Conservation (phyloP, 1,140 invertebrate genomes). For the Drosophila oshimai region DNA sequence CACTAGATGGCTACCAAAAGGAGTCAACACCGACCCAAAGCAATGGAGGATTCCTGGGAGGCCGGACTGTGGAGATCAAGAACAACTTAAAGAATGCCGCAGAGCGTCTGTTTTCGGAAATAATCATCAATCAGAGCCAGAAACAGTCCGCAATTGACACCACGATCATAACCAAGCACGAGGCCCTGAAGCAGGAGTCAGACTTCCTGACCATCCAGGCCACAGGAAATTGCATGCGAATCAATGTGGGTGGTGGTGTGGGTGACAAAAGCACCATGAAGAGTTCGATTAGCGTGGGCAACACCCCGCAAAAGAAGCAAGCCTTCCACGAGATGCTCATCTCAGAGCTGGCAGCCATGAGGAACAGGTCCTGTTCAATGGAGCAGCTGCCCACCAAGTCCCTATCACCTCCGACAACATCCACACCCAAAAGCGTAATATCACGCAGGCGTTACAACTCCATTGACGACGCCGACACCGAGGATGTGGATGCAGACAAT, state of each 20-base stretch:
- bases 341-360: conserved; percentile 81
- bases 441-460: conserved; percentile 68
- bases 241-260: conserved; percentile 29
- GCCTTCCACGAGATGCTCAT: conserved; percentile 82
- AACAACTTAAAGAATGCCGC: conserved; percentile 81
- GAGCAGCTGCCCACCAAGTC: conserved; percentile 70
- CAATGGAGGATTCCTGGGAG: conserved; percentile 40
- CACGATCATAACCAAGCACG: conserved; percentile 77
- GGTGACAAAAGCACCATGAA: conserved; percentile 44
- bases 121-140: conserved; percentile 73
- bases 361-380: conserved; percentile 69
- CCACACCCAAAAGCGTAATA: conserved; percentile 38
- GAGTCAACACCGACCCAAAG: conserved; percentile 3
- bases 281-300: conserved; percentile 52
- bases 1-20: conserved; percentile 55
- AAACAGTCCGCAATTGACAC: conserved; percentile 51
- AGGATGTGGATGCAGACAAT: conserved; percentile 78
- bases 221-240: conserved; percentile 41
- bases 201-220: conserved; percentile 23
- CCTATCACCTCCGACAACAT: background rate
- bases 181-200: conserved; percentile 64
- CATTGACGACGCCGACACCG: conserved; percentile 66
- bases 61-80: conserved; percentile 74
- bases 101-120: conserved; percentile 80
- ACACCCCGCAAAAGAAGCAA: conserved; percentile 78